A percentile compares a stretch with the other conserved stretches of the same genome.
phyloP scores from a whole-genome alignment of 2,797 vertebrate genomes.

The Eptatretus atami region DNA sequence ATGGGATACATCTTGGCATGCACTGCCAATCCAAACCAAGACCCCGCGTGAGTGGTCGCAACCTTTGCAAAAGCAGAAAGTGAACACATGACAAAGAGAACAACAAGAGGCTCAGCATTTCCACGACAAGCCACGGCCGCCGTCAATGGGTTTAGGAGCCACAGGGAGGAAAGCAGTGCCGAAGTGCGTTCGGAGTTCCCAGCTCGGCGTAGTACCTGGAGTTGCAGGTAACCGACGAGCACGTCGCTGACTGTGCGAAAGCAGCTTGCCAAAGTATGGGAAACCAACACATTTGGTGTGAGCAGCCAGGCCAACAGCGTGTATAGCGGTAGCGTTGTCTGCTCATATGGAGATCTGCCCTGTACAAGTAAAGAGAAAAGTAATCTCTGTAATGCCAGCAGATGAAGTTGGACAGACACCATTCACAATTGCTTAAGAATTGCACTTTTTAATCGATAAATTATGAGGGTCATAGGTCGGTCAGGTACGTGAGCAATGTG shows the following conservation, averaged over 20 bases:
- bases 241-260: constrained; percentile 40
- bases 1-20: constrained; percentile 68
- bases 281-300: constrained; percentile 29
- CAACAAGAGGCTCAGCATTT: constrained; percentile 47
- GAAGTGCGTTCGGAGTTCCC: constrained; percentile 19
- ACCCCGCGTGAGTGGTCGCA: constrained; percentile 18
- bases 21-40: constrained; percentile 40
- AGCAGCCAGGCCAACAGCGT: constrained; percentile 46
- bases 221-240: constrained; percentile 24
- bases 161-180: constrained; percentile 23
- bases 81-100: constrained; percentile 29
- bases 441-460: too few relatives aligned
- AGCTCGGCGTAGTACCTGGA: constrained; percentile 19
- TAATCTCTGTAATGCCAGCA: background rate
- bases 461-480: too few relatives aligned
- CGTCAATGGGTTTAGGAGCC: constrained; percentile 64
- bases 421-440: too few relatives aligned
- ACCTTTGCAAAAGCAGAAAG: constrained; percentile 24
- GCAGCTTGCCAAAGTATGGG: constrained; percentile 36
- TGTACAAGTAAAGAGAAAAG: constrained; percentile 11
- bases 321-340: constrained; percentile 72
- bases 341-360: constrained; percentile 38
- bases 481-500: too few relatives aligned
- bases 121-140: constrained; percentile 54
- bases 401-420: background rate